Evolutionary conservation across 2,888 invertebrate genomes (phyloP), one percentile per base, ranked within the genome.

Genomic region (Andrena praecox): DNA sequence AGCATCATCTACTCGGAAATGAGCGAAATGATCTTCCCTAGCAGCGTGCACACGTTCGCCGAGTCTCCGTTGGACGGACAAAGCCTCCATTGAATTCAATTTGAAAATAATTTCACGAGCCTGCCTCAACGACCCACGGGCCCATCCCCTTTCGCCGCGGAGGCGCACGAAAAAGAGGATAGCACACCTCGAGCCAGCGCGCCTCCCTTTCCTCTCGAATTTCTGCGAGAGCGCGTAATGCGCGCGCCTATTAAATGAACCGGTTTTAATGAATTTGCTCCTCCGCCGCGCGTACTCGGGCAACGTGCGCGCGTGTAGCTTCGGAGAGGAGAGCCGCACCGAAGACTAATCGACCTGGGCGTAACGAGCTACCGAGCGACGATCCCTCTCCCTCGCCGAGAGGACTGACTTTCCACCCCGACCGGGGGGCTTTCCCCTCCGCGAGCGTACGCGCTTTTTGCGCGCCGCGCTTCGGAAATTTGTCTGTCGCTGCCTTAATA

Each of bases 401-500:
- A 20, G 12, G 56, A 56, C 56, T 27, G 42, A 56, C 56, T 56
- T 56, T 56, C 33, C 20, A 29, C 52, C 29, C 8, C 63, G 42
- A 48, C 60, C 60, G 75, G 33, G 60, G 60, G 67, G 54, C 24
- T 63, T 74, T 74, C 73, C 52, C 75, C 82, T 68, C 80, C 72
- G 71, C 79, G 85, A 84, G 69, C 62, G 72, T 60, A 54, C 52
- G 64, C 71, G 78, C 77, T 89, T 88, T 88, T 88, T 88, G 82
- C 77, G 54, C 42, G 16, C 7, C 48, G 29, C 74, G 79, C 64
- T 72, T 60, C 87, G 67, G 84, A 87, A 89, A 88, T 89, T 88
- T 89, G 89, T 88, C 88, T 78, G 87, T 89, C 85, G 85, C 82
- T 81, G 82, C 79, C 71, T 89, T 87, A 85, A 88, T 89, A 81